Evolutionary conservation across 2,797 vertebrate species (phyloP), one percentile per base, ranked within the genome.

Genomic region (Lagocephalus sceleratus): DNA sequence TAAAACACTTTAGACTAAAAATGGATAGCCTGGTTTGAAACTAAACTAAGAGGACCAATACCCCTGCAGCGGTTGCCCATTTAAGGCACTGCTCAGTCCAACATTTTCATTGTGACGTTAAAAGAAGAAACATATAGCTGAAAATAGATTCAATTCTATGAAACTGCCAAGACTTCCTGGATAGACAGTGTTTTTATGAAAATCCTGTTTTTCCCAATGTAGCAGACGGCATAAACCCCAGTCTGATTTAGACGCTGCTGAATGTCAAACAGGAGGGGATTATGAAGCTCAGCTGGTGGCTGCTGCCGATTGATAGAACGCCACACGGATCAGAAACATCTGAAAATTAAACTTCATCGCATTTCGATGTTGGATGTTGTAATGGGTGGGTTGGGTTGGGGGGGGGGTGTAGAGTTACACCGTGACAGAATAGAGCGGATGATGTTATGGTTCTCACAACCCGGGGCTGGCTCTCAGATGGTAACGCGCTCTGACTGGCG

Each of bases 401-500:
- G 3, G 17, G 35, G 21, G 21, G 32, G 17, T 20, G 32, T 20
- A 25, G 42, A 39, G 48, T 19, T 3, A 20, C 41, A 26, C 21
- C 11, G 54, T 25, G 54, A 63, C 44, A 20, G 57, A 63, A 61
- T 12, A 25, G 63, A 60, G 44, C 20, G 29, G 15, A 55, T 48
- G 50, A 74, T 70, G 68, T 38, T 66, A 40, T 51, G 58, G 58
- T 73, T 69, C 68, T 61, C 68, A 63, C 71, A 71, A 72, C 63
- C 71, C 45, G 63, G 25, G 50, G 59, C 73, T 42, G 47, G 57
- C 71, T 42, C 56, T 29, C 68, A 78, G 79, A 89, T 4, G 63
- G 61, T 83, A 87, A 88, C 71, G 1, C 6, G 39, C 43, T 65
- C 59, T 63, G 86, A 88, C 76, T 65, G 54, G 76, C 48, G 56